These are phyloP conservation scores for Caenorhabditis auriculariae DNA, from an alignment of 2,888 invertebrate species.

Conservation along the genomic window DNA sequence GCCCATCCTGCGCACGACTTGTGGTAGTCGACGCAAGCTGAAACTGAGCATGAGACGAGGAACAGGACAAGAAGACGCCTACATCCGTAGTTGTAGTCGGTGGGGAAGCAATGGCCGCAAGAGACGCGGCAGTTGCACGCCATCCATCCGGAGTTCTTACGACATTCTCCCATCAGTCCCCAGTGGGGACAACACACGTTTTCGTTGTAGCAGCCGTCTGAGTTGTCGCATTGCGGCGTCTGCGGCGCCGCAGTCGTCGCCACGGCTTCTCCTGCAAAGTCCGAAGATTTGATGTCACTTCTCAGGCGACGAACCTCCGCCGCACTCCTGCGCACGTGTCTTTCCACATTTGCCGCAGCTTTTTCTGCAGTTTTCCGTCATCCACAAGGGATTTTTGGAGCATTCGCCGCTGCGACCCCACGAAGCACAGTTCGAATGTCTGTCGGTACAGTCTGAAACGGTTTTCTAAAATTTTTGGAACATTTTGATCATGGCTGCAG, in stretches of 20 bases:
- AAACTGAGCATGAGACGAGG: not conserved
- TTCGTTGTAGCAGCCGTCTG: conserved; percentile 58
- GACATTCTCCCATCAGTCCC: conserved; percentile 42
- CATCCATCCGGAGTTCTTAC: conserved; percentile 53
- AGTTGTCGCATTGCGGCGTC: conserved; percentile 32
- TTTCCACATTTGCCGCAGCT: conserved; percentile 41
- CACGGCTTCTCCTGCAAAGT: conserved; percentile 7
- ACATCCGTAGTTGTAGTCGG: conserved; percentile 56
- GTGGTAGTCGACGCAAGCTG: conserved; percentile 51
- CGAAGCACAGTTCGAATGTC: conserved; percentile 34
- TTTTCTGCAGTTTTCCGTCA: conserved; percentile 55
- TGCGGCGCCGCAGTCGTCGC: conserved; percentile 19
- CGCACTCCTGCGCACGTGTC: conserved; percentile 31
- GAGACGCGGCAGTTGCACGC: conserved; percentile 61
- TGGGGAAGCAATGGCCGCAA: conserved; percentile 57
- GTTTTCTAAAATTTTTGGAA: no score
- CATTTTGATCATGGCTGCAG: no score
- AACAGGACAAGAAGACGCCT: not conserved
- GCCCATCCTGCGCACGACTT: conserved; percentile 47
- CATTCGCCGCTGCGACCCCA: conserved; percentile 50
- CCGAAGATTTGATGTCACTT: no score
- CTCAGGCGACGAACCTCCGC: no score
- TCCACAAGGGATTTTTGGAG: conserved; percentile 50
- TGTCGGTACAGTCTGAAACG: conserved; percentile 37
- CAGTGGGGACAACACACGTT: conserved; percentile 55